Conservation (phyloP, 2,888 invertebrate species). For the Lasioglossum marginatum region DNA sequence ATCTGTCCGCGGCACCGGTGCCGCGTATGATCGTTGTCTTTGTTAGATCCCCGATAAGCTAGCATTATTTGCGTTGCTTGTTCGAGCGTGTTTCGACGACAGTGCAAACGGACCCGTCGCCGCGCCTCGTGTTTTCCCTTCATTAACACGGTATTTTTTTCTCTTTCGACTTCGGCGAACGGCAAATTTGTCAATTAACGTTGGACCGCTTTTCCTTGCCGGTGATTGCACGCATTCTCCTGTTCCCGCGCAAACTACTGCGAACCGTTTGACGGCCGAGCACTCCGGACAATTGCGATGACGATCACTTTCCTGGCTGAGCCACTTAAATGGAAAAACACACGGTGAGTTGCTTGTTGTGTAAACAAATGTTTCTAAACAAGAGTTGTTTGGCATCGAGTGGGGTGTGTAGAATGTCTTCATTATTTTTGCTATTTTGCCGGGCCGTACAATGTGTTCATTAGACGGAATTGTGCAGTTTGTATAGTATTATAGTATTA, state of each 20-base stretch:
- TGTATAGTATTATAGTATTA: no score
- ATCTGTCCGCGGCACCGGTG: not conserved
- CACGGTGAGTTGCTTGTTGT: not conserved
- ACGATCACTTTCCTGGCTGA: not conserved
- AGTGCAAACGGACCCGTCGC: not conserved
- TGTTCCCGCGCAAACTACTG: not conserved
- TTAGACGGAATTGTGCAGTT: not conserved
- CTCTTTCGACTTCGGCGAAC: not conserved
- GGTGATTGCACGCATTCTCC: not conserved
- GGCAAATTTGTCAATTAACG: constrained; percentile 7
- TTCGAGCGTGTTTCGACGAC: not conserved
- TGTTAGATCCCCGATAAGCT: not conserved
- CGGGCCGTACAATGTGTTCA: not conserved
- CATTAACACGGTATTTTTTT: not conserved
- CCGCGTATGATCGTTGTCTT: not conserved
- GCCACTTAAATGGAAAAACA: not conserved
- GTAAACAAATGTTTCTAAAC: not conserved
- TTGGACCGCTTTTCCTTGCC: not conserved
- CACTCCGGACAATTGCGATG: not conserved
- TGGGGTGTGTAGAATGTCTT: not conserved
- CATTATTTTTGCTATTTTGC: not conserved
- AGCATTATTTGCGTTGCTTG: not conserved
- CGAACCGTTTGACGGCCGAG: not conserved
- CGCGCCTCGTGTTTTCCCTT: not conserved
- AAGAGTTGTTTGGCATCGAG: not conserved